Percentiles rank a stretch among this genome's conserved stretches.
phyloP scores from a whole-genome alignment of 2,113 vertebrate genomes.

The Rafetus swinhoei region DNA sequence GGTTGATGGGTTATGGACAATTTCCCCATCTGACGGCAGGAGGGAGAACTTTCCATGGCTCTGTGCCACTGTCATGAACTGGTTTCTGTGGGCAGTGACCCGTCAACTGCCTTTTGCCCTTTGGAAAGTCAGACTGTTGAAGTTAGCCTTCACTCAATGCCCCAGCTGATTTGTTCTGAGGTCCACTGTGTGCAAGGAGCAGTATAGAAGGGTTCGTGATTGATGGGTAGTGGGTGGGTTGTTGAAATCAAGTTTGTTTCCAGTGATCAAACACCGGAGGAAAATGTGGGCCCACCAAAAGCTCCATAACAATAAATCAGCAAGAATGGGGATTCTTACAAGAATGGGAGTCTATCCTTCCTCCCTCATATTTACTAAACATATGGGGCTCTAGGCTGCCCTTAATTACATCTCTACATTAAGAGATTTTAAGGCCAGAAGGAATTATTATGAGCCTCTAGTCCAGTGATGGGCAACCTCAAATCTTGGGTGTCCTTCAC shows the following conservation, averaged over 20 bases:
- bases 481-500: no score
- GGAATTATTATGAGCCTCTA: background rate
- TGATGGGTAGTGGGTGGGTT: background rate
- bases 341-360: background rate
- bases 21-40: background rate
- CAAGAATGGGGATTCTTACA: background rate
- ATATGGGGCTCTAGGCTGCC: background rate
- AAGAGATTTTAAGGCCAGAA: background rate
- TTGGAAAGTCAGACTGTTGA: background rate
- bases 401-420: background rate
- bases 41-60: background rate
- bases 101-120: rapidly evolving
- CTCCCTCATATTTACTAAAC: background rate
- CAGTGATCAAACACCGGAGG: background rate
- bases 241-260: background rate
- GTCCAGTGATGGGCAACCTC: no score
- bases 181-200: background rate
- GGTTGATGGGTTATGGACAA: background rate
- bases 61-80: background rate
- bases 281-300: background rate
- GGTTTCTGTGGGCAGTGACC: background rate
- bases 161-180: background rate
- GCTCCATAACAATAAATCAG: background rate
- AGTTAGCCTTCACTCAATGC: rapidly evolving
- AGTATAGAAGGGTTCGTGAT: background rate